Conservation (phyloP, 92 coral and sea anemone species). For the Palythoa grandiflora region DNA sequence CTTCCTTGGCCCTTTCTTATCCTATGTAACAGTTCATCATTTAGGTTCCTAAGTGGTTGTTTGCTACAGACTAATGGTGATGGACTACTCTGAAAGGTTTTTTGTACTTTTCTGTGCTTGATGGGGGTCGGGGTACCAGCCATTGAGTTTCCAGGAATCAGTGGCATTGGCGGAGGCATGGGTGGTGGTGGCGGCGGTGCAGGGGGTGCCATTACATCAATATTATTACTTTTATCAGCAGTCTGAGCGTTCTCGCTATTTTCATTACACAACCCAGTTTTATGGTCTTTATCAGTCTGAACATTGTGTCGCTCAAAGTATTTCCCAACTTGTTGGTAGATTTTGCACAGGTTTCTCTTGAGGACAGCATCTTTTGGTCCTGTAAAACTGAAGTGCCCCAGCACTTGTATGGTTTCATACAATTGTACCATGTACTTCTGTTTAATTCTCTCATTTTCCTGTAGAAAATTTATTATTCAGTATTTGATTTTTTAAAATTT, state of each 20-base stretch:
- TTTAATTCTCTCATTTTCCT: constrained; percentile 80
- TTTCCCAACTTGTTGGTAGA: constrained; percentile 83
- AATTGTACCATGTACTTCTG: constrained; percentile 66
- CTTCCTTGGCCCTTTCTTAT: constrained; percentile 62
- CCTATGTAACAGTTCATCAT: constrained; percentile 71
- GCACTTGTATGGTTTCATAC: constrained; percentile 58
- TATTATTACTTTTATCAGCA: not conserved
- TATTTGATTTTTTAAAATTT: not conserved
- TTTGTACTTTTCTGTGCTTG: constrained; percentile 17
- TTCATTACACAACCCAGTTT: not conserved
- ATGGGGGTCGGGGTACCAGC: constrained; percentile 36
- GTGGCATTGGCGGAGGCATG: constrained; percentile 46
- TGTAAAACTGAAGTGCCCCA: constrained; percentile 77
- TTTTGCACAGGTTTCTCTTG: constrained; percentile 77
- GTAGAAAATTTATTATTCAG: not conserved
- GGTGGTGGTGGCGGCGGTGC: constrained; percentile 54
- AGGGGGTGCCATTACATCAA: constrained; percentile 24
- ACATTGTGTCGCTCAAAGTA: constrained; percentile 75
- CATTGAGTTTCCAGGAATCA: not conserved
- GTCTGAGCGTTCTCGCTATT: not conserved
- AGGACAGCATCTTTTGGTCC: constrained; percentile 71
- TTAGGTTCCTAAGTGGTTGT: constrained; percentile 61
- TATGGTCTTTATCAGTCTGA: constrained; percentile 7
- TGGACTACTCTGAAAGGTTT: constrained; percentile 13
- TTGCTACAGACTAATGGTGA: constrained; percentile 12